Percentiles rank a stretch among this genome's conserved stretches.
These are phyloP conservation scores for Stenurella melanura DNA, from an alignment of 2,888 invertebrate genomes.

Conservation along the genomic window DNA sequence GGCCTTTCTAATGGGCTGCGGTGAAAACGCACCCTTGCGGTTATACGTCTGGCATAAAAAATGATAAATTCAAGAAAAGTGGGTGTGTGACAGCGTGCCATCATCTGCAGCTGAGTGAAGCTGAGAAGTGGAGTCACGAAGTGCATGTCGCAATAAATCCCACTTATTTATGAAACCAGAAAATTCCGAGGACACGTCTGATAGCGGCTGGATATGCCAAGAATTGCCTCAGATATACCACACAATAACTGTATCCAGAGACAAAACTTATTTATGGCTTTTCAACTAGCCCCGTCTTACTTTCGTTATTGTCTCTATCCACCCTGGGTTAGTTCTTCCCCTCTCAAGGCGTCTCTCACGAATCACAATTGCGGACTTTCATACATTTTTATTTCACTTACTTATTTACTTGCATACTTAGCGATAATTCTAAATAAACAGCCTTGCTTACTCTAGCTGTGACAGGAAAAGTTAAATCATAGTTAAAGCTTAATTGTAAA, in stretches of 20 bases:
- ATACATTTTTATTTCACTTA: no score
- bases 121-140: conserved; percentile 69
- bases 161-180: conserved; percentile 72
- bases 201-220: conserved; percentile 63
- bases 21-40: conserved; percentile 3
- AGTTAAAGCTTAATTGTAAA: no score
- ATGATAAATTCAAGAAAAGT: conserved; percentile 65
- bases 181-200: conserved; percentile 67
- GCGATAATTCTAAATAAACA: no score
- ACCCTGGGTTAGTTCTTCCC: no score
- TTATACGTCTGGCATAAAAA: conserved; percentile 54
- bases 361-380: no score
- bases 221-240: conserved; percentile 60
- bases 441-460: no score
- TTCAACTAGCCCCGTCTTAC: conserved; percentile 42
- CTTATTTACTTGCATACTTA: no score
- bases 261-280: conserved; percentile 42
- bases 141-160: conserved; percentile 72
- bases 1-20: background rate
- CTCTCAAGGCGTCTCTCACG: no score
- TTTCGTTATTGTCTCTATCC: conserved; percentile 10
- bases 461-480: no score
- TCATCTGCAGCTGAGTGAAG: conserved; percentile 67
- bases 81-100: conserved; percentile 68
- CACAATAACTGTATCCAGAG: conserved; percentile 58